phyloP scores from a whole-genome alignment of 2,113 vertebrate genomes.

The Pandion haliaetus region DNA sequence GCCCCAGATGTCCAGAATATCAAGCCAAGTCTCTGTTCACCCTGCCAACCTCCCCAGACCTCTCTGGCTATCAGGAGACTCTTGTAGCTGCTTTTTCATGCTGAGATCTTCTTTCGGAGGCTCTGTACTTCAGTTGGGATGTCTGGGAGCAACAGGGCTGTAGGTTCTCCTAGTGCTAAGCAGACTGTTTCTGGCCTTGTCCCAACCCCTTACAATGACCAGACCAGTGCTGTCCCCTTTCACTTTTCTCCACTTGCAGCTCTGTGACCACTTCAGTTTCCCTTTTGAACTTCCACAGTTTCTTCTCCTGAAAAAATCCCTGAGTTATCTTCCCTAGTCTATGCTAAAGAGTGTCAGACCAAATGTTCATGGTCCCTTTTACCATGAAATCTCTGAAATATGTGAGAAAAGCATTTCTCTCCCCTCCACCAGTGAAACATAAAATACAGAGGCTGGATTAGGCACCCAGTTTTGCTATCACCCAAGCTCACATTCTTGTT shows the following conservation, averaged over 20 bases:
- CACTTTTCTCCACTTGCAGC: not conserved
- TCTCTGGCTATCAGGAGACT: not conserved
- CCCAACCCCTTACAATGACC: fast-evolving
- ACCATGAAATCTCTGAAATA: not conserved
- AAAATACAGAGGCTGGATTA: not conserved
- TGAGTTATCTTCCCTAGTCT: not conserved
- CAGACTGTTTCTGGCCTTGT: not conserved
- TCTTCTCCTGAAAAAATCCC: not conserved
- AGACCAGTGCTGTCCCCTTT: not conserved
- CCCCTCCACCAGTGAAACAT: not conserved
- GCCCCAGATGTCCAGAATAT: not conserved
- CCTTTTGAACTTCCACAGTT: not conserved
- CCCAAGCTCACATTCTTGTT: not conserved
- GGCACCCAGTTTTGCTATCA: not conserved
- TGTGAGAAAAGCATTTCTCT: not conserved
- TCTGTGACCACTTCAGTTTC: not conserved
- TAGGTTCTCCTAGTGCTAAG: not conserved
- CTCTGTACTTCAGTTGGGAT: not conserved
- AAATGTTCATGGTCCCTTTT: not conserved
- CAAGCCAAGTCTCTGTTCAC: not conserved
- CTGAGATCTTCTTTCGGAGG: not conserved
- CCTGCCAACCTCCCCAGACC: not conserved
- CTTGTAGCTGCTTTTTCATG: not conserved
- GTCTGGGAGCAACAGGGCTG: not conserved
- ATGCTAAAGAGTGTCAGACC: not conserved